Percentiles rank a stretch among this genome's conserved stretches.
phyloP scores from a whole-genome alignment of 1,140 invertebrate species.

The Samia ricini region DNA sequence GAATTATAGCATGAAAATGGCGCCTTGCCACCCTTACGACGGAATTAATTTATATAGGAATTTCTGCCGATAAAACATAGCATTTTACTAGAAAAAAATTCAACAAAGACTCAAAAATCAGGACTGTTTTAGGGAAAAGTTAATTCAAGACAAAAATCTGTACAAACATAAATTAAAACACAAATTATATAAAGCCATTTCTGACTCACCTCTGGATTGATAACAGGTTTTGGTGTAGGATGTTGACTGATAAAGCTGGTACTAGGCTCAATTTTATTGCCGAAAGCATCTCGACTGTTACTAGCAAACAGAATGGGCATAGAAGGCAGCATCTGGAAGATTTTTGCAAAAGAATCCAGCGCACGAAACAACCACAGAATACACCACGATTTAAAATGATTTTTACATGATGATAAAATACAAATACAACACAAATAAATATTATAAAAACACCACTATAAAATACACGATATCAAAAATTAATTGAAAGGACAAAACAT shows the following conservation, averaged over 20 bases:
- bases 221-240: slow-evolving; percentile 41
- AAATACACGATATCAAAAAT: slow-evolving; percentile 24
- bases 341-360: slow-evolving; percentile 26
- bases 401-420: slow-evolving; percentile 37
- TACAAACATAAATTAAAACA: background rate
- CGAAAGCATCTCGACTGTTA: slow-evolving; percentile 66
- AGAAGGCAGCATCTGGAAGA: slow-evolving; percentile 77
- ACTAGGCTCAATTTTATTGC: slow-evolving; percentile 61
- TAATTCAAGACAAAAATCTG: background rate
- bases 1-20: slow-evolving; percentile 35
- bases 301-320: slow-evolving; percentile 75
- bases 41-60: background rate
- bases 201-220: slow-evolving; percentile 54
- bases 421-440: slow-evolving; percentile 28
- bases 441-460: slow-evolving; percentile 20
- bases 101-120: background rate
- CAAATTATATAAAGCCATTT: slow-evolving; percentile 22
- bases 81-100: background rate
- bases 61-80: background rate
- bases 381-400: slow-evolving; percentile 32
- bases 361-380: slow-evolving; percentile 37
- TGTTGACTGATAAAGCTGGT: slow-evolving; percentile 57
- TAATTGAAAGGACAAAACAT: slow-evolving; percentile 25
- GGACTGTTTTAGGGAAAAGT: background rate
- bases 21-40: slow-evolving; percentile 11